Base-by-base conservation (phyloP, 2,888 invertebrate genomes). In the Cephus nigrinus region DNA sequence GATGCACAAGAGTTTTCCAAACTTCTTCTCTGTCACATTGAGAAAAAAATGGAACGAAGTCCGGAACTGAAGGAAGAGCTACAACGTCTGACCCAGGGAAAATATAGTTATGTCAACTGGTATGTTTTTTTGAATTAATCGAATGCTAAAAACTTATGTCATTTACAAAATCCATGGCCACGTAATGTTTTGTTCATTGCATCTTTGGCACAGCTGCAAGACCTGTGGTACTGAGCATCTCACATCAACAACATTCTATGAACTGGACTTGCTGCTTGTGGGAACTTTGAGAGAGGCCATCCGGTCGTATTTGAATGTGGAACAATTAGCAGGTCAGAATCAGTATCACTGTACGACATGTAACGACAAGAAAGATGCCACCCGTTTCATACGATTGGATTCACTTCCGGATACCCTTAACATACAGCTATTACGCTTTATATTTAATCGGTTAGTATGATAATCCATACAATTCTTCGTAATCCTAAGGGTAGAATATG, bases 1-100 rank as follows among this genome's bases (percentile, higher is more conserved):
- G 94, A 95, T 91, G 94, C 94, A 55, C 94, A 94, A 89, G 94
- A 95, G 88, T 94, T 94, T 90, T 93, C 94, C 15, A 94, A 94
- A 87, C 90, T 94, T 35, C 93, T 94, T 82, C 92, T 94, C 76
- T 93, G 93, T 73, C 91, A 93, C 75, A 90, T 94, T 32, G 94
- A 94, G 88, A 92, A 92, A 75, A 92, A 92, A 78, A 85, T 94
- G 35, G 90, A 91, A 86, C 83, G 90, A 88, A 88, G 87, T 79
- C 76, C 84, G 74, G 86, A 85, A 34, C 83, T 91, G 75, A 89
- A 89, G 82, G 82, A 83, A 77, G 87, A 86, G 80, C 82, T 91
- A 76, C 90, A 90, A 82, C 86, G 85, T 80, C 84, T 91, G 79
- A 90, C 88, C 1, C 90, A 90, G 80, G 91, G 91, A 76, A 90